A percentile compares a stretch with the other conserved stretches of the same genome.
phyloP scores from a whole-genome alignment of 2,113 vertebrate genomes.

The Lanius ludovicianus region DNA sequence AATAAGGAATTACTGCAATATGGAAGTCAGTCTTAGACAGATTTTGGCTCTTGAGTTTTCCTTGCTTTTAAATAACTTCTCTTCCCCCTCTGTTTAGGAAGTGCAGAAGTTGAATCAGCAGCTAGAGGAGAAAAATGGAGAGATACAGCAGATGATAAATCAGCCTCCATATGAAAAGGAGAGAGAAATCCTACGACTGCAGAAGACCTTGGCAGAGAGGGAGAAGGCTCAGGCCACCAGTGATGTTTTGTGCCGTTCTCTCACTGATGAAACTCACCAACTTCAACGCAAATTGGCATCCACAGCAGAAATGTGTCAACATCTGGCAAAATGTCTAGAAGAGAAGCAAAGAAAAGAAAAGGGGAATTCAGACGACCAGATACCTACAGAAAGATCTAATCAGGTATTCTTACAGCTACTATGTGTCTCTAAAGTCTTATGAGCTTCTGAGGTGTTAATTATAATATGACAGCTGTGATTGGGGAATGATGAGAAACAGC shows the following conservation, averaged over 20 bases:
- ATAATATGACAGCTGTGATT: neutral
- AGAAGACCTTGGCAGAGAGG: conserved; percentile 74
- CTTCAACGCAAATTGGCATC: conserved; percentile 82
- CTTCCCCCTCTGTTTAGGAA: conserved; percentile 73
- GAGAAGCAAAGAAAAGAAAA: conserved; percentile 61
- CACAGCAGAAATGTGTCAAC: conserved; percentile 90
- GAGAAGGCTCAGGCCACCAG: conserved; percentile 80
- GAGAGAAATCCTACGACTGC: conserved; percentile 77
- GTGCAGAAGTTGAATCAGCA: conserved; percentile 75
- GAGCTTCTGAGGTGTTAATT: neutral
- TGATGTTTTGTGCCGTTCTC: conserved; percentile 82
- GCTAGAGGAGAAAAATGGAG: conserved; percentile 79
- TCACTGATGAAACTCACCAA: conserved; percentile 84
- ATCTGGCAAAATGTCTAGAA: conserved; percentile 83
- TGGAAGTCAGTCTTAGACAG: neutral
- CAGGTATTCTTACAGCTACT: conserved; percentile 72
- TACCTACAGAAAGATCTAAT: conserved; percentile 3
- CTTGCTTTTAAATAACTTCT: conserved; percentile 9
- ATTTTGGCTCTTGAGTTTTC: neutral
- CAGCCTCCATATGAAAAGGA: conserved; percentile 80
- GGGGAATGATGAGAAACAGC: neutral
- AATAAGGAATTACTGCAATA: neutral
- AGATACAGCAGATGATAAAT: conserved; percentile 69
- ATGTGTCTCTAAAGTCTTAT: neutral
- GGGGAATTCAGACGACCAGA: neutral